A percentile compares a stretch with the other conserved stretches of the same genome.
Evolutionary conservation across 2,888 invertebrate species (phyloP).

Genomic region (Aphidoletes aphidimyza): DNA sequence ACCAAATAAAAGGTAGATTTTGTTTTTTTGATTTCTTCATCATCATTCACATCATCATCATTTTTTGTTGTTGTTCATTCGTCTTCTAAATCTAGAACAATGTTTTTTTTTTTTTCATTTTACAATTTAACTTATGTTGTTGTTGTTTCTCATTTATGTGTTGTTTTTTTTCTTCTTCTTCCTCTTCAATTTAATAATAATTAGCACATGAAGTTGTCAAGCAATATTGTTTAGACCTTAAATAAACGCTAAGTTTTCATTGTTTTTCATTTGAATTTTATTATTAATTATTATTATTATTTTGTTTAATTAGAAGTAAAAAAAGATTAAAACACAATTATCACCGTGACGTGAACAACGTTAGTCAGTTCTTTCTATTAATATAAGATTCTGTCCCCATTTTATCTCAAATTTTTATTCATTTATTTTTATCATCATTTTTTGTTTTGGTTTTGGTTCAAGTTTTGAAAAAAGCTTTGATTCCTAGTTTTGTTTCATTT

Average conservation of each 20-base stretch:
- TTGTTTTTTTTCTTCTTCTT: neutral
- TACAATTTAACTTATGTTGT: too few relatives aligned
- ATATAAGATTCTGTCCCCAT: neutral
- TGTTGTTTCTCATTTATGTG: too few relatives aligned
- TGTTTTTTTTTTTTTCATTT: neutral
- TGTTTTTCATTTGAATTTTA: too few relatives aligned
- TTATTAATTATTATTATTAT: too few relatives aligned
- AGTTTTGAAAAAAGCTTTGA: neutral
- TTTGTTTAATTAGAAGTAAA: neutral
- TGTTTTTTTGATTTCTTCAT: neutral
- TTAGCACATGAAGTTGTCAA: neutral
- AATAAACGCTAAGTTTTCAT: neutral
- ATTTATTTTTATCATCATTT: too few relatives aligned
- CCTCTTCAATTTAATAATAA: neutral
- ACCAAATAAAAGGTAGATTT: neutral
- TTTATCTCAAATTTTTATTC: too few relatives aligned
- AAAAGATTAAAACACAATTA: neutral
- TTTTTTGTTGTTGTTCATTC: too few relatives aligned
- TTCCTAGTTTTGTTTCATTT: neutral
- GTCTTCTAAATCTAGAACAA: neutral
- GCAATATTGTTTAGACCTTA: neutral
- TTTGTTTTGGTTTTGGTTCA: neutral
- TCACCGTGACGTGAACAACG: neutral
- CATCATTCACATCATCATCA: too few relatives aligned
- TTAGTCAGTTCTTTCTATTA: neutral